Percentiles rank a stretch among this genome's conserved stretches.
These are phyloP conservation scores for Anthopleura xanthogrammica DNA, from an alignment of 92 coral and sea anemone species.

Conservation along the genomic window DNA sequence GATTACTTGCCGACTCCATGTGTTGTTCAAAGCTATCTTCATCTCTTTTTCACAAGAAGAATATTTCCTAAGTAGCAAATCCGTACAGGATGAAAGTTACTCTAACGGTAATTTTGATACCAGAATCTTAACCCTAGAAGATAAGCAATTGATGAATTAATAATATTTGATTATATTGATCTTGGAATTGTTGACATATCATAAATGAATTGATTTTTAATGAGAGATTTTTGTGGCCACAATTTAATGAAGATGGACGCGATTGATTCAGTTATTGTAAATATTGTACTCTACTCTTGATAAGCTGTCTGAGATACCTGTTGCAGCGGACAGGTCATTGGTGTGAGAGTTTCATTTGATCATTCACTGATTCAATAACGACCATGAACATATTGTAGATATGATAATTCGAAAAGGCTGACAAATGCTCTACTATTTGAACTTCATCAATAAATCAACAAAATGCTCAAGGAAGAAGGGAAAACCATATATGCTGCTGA, in stretches of 20 bases:
- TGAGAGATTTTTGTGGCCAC: not conserved
- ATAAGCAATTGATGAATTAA: not conserved
- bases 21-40: not conserved
- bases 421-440: no score
- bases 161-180: not conserved
- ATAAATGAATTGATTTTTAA: constrained; percentile 5
- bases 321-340: not conserved
- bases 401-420: no score
- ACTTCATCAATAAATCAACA: no score
- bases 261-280: not conserved
- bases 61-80: not conserved
- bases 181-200: not conserved
- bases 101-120: not conserved
- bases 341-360: no score
- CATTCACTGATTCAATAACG: no score
- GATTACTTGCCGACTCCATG: not conserved
- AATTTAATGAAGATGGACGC: not conserved
- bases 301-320: not conserved
- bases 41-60: not conserved
- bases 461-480: no score
- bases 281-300: not conserved
- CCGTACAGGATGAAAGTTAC: not conserved
- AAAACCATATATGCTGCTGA: no score
- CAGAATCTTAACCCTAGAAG: not conserved
- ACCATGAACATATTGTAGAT: no score